These are phyloP conservation scores for Batillaria attramentaria DNA, from an alignment of 1,140 invertebrate genomes.

Conservation along the genomic window DNA sequence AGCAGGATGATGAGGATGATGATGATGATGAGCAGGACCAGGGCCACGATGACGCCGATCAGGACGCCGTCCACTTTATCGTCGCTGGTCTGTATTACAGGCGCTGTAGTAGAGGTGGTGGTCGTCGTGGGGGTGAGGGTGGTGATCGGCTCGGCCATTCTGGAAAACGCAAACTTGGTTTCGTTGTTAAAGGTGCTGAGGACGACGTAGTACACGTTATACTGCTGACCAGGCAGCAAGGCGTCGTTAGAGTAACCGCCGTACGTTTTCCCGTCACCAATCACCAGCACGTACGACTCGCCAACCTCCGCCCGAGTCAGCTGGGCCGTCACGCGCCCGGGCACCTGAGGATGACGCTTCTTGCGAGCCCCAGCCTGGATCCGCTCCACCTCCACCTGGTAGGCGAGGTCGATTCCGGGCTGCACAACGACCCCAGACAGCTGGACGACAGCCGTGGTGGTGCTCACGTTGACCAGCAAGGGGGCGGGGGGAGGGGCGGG, in stretches of 20 bases:
- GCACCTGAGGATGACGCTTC: constrained; percentile 19
- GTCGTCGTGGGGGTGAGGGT: constrained; percentile 29
- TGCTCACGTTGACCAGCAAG: constrained; percentile 45
- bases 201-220: constrained; percentile 61
- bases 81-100: neutral
- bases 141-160: constrained; percentile 40
- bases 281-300: constrained; percentile 37
- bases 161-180: constrained; percentile 53
- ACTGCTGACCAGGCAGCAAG: constrained; percentile 44
- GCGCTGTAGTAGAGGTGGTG: neutral
- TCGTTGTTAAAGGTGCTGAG: constrained; percentile 51
- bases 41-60: constrained; percentile 45
- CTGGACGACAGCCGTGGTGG: constrained; percentile 49
- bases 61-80: constrained; percentile 44
- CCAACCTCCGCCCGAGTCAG: constrained; percentile 46
- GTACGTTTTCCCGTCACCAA: constrained; percentile 56
- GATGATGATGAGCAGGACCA: constrained; percentile 51
- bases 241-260: constrained; percentile 53
- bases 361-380: constrained; percentile 17
- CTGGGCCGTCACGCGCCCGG: constrained; percentile 48
- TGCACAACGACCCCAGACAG: constrained; percentile 52
- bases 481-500: constrained; percentile 46
- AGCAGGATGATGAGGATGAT: constrained; percentile 50
- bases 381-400: constrained; percentile 53
- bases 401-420: constrained; percentile 33